Base-by-base conservation (phyloP, 1,140 invertebrate genomes). In the Phymorhynchus buccinoides region DNA sequence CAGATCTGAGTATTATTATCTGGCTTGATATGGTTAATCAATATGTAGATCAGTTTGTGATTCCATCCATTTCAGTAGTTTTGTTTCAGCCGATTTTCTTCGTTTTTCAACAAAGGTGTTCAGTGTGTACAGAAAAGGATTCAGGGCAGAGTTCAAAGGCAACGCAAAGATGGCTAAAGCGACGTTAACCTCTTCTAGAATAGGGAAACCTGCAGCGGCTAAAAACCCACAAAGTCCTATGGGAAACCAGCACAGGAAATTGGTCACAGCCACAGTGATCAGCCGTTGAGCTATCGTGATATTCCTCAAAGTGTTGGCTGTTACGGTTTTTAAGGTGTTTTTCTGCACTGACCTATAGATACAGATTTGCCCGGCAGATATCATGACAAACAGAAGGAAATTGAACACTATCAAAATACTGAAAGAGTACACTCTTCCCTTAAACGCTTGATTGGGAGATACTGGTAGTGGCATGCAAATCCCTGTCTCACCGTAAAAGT, bases 91-190 rank as follows among this genome's bases (percentile, higher is more conserved):
- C n/a, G n/a, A n/a, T n/a, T n/a, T n/a, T n/a, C n/a, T n/a, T n/a
- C n/a, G n/a, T n/a, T 41, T 44, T 42, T 80, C 37, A 32, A 68
- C 16, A 22, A 85, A 44, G 30, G 62, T 18, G 56, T 85, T 85
- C 1, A 68, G 30, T 3, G 89, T 89, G 79, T 90, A 90, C 9
- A 90, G 78, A 35, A 90, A 86, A 0, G 89, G 89, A 32, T 89
- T 89, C 18, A 89, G 22, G 18, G 89, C 88, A 1, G 88, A 87
- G 48, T 89, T 89, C 1, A 87, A 66, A 1, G 89, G 88, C 27
- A 88, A 44, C 37, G 88, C 84, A 62, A 89, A 88, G 2, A 89
- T 86, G 3, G 86, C 87, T 0, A 84, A 73, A 80, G 85, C 88
- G 0, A 87, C 87, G 48, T 88, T 87, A 9, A 88, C 84, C 48